Percentiles rank a stretch among this genome's conserved stretches.
phyloP scores from a whole-genome alignment of 2,113 vertebrate species.

The Eretmochelys imbricata region DNA sequence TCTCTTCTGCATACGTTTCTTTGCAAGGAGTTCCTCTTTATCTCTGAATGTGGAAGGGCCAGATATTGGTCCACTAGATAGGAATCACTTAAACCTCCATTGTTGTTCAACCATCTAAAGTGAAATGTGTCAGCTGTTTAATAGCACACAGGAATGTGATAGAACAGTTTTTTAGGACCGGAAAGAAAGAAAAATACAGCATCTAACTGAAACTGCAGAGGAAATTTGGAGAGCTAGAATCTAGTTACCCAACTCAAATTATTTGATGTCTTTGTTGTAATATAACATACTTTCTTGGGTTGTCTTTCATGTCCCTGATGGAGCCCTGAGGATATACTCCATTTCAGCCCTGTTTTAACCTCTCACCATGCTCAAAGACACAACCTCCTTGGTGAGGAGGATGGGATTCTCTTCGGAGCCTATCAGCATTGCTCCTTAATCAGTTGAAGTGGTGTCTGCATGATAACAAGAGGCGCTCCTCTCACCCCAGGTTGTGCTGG shows the following conservation, averaged over 20 bases:
- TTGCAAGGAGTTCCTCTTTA: neutral
- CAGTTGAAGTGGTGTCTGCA: constrained; percentile 61
- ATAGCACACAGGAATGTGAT: neutral
- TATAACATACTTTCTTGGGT: constrained; percentile 65
- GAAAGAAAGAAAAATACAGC: neutral
- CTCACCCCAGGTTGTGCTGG: constrained; percentile 65
- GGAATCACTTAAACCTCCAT: constrained; percentile 43
- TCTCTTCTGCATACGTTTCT: neutral
- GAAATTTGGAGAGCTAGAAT: constrained; percentile 56
- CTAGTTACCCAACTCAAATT: constrained; percentile 51
- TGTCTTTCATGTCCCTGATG: constrained; percentile 74
- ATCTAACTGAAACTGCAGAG: constrained; percentile 18
- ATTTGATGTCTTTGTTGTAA: constrained; percentile 75
- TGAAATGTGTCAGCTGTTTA: constrained; percentile 43
- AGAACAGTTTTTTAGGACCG: neutral
- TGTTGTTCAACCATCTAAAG: constrained; percentile 34
- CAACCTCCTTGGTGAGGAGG: constrained; percentile 60
- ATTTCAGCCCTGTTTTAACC: constrained; percentile 71
- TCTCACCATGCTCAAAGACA: constrained; percentile 66
- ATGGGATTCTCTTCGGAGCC: constrained; percentile 70
- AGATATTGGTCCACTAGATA: neutral
- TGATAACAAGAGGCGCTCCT: constrained; percentile 63
- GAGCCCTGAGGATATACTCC: constrained; percentile 71
- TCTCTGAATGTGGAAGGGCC: neutral
- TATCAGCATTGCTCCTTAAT: constrained; percentile 64